A percentile compares a stretch with the other conserved stretches of the same genome.
Conservation (phyloP, 2,797 vertebrate genomes). For the Craterocephalus amniculus region DNA sequence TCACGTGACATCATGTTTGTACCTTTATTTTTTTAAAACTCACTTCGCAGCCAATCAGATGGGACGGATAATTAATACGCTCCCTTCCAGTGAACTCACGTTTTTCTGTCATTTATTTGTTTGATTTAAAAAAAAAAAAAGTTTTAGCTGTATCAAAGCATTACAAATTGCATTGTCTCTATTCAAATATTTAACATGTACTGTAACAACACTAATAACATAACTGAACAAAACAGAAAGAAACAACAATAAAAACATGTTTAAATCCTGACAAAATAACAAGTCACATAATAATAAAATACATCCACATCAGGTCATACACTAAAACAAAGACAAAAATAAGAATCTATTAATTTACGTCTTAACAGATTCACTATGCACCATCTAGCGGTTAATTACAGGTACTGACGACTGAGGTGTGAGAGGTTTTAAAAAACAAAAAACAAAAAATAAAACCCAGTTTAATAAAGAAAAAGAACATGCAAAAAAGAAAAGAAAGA, state of each 20-base stretch:
- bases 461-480: not conserved
- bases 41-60: slow-evolving; percentile 18
- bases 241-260: not conserved
- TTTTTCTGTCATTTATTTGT: not conserved
- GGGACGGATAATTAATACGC: too few relatives aligned
- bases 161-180: not conserved
- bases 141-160: not conserved
- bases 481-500: not conserved
- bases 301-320: not conserved
- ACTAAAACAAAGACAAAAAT: not conserved
- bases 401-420: too few relatives aligned
- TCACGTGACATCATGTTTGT: slow-evolving; percentile 58
- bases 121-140: not conserved
- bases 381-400: slow-evolving; percentile 54
- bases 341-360: not conserved
- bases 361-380: not conserved
- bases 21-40: slow-evolving; percentile 28
- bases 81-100: too few relatives aligned
- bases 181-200: not conserved
- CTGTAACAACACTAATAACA: not conserved
- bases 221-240: not conserved
- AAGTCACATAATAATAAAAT: not conserved
- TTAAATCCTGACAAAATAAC: not conserved
- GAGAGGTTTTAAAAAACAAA: too few relatives aligned
- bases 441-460: too few relatives aligned